phyloP scores from a whole-genome alignment of 2,797 vertebrate species.

The Oophaga sylvatica region DNA sequence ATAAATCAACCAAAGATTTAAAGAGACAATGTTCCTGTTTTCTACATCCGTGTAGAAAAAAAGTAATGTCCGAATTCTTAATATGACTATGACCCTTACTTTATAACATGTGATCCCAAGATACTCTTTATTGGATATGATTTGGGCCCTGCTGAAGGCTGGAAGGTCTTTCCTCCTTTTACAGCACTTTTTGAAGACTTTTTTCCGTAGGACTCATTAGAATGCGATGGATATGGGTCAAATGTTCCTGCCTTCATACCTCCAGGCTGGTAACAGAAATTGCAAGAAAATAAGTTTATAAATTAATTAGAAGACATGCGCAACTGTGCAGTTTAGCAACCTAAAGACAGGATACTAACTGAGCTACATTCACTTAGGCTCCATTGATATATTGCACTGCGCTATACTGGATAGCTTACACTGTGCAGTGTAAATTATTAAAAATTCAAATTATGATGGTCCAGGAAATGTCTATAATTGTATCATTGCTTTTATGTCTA shows the following conservation, averaged over 20 bases:
- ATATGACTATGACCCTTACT: constrained; percentile 67
- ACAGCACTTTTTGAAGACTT: constrained; percentile 59
- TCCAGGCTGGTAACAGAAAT: constrained; percentile 66
- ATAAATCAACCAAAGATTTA: too few relatives aligned
- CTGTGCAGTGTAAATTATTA: too few relatives aligned
- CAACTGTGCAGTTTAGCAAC: too few relatives aligned
- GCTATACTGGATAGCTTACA: too few relatives aligned
- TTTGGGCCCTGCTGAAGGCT: constrained; percentile 74
- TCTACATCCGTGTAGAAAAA: too few relatives aligned
- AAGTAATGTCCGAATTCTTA: background rate
- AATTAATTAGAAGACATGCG: background rate
- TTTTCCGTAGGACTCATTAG: constrained; percentile 68
- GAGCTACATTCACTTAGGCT: too few relatives aligned
- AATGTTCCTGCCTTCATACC: constrained; percentile 83
- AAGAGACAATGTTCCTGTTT: too few relatives aligned
- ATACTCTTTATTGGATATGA: constrained; percentile 77
- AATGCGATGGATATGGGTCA: constrained; percentile 75
- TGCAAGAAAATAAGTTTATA: background rate
- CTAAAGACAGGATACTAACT: too few relatives aligned
- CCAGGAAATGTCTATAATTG: too few relatives aligned
- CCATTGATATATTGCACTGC: too few relatives aligned
- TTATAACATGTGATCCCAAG: constrained; percentile 75
- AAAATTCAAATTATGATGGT: too few relatives aligned
- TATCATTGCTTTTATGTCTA: too few relatives aligned
- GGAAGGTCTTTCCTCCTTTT: constrained; percentile 71